Percentiles rank a stretch among this genome's conserved stretches.
These are phyloP conservation scores for Apodemia hepburni DNA, from an alignment of 2,888 invertebrate genomes.

Conservation along the genomic window DNA sequence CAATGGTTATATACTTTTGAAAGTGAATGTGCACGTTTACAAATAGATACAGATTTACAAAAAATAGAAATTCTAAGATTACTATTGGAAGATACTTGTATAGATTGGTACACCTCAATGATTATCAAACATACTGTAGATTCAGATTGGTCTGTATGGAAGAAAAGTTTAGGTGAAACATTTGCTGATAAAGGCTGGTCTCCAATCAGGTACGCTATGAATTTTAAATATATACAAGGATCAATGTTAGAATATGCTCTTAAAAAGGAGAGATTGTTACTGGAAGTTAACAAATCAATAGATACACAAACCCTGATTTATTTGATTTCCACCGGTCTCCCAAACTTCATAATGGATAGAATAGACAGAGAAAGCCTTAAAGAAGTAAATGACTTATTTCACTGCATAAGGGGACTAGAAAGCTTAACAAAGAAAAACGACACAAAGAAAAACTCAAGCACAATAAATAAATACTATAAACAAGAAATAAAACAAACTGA, in stretches of 20 bases:
- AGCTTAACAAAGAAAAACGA: slow-evolving; percentile 20
- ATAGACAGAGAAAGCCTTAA: slow-evolving; percentile 25
- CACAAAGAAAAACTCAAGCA: slow-evolving; percentile 2
- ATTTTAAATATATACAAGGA: slow-evolving; percentile 26
- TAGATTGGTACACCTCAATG: slow-evolving; percentile 24
- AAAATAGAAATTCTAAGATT: slow-evolving; percentile 19
- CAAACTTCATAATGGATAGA: slow-evolving; percentile 25
- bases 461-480: slow-evolving; percentile 5
- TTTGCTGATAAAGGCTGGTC: slow-evolving; percentile 37
- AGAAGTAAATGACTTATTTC: slow-evolving; percentile 27
- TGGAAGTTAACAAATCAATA: slow-evolving; percentile 27
- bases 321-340: slow-evolving; percentile 25
- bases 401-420: slow-evolving; percentile 24
- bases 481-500: slow-evolving; percentile 23
- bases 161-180: slow-evolving; percentile 31
- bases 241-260: slow-evolving; percentile 29
- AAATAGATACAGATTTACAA: slow-evolving; percentile 14
- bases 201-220: slow-evolving; percentile 24
- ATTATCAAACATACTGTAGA: slow-evolving; percentile 24
- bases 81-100: slow-evolving; percentile 21
- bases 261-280: slow-evolving; percentile 29
- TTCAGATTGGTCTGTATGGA: slow-evolving; percentile 24
- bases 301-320: slow-evolving; percentile 25
- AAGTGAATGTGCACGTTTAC: slow-evolving; percentile 23
- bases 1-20: slow-evolving; percentile 23